A percentile compares a stretch with the other conserved stretches of the same genome.
phyloP scores from a whole-genome alignment of 2,888 invertebrate species.

The Oxytorus armatus region DNA sequence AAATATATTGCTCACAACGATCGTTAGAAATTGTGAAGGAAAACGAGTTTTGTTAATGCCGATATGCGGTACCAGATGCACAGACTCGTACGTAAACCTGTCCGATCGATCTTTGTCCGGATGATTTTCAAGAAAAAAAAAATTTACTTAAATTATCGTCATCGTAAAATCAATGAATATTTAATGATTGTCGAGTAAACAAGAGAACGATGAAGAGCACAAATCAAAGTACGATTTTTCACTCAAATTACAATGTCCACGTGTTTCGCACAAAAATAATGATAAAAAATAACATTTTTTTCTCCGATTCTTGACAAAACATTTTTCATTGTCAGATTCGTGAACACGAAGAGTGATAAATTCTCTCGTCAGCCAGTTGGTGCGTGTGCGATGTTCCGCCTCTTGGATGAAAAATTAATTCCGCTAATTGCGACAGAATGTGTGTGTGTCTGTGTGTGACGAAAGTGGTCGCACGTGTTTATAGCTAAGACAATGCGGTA shows the following conservation, averaged over 20 bases:
- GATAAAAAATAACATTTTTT: background rate
- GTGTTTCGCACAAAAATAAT: too few relatives aligned
- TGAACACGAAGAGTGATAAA: constrained; percentile 10
- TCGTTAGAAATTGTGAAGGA: background rate
- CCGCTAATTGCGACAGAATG: constrained; percentile 68
- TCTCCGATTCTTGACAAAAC: too few relatives aligned
- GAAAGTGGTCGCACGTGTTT: constrained; percentile 6
- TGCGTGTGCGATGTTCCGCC: constrained; percentile 63
- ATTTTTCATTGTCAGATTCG: background rate
- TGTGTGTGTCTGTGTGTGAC: background rate
- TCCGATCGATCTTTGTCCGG: background rate
- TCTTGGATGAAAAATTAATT: constrained; percentile 71
- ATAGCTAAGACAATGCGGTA: background rate
- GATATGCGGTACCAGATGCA: constrained; percentile 4
- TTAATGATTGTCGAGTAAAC: background rate
- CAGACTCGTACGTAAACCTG: background rate
- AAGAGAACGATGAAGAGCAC: background rate
- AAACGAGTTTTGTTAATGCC: constrained; percentile 13
- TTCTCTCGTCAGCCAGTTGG: constrained; percentile 69
- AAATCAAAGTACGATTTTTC: constrained; percentile 4
- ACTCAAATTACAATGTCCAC: background rate
- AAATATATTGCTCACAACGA: background rate
- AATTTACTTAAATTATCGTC: constrained; percentile 11
- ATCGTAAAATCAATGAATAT: background rate
- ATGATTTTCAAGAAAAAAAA: constrained; percentile 5